phyloP scores from a whole-genome alignment of 1,140 invertebrate species.

The Heliconius hermathena region DNA sequence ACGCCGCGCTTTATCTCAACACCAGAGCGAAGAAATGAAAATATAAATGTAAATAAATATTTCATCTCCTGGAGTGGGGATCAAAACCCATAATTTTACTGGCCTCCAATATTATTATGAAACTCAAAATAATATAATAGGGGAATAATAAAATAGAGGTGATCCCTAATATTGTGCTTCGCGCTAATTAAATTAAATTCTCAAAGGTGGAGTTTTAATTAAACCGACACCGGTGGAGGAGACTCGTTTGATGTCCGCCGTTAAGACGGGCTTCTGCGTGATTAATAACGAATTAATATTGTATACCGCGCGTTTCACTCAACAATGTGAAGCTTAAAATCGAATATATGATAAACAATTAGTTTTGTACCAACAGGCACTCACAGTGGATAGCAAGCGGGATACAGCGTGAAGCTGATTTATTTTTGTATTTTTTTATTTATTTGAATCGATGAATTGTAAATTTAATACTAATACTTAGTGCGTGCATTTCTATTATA shows the following conservation, averaged over 20 bases:
- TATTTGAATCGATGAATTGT: too few species aligned
- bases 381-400: too few species aligned
- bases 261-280: slow-evolving; percentile 13
- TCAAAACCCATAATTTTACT: too few species aligned
- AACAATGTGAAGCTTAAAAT: neutral
- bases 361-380: neutral
- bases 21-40: too few species aligned
- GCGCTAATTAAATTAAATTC: slow-evolving; percentile 58
- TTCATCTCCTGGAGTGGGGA: too few species aligned
- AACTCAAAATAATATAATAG: slow-evolving; percentile 24
- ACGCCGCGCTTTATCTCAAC: too few species aligned
- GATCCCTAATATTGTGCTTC: slow-evolving; percentile 43
- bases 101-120: neutral
- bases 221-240: slow-evolving; percentile 42
- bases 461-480: too few species aligned
- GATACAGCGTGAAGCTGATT: too few species aligned
- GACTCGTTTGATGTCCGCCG: slow-evolving; percentile 34
- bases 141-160: slow-evolving; percentile 29
- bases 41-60: too few species aligned
- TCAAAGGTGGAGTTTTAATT: slow-evolving; percentile 57
- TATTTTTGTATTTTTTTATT: too few species aligned
- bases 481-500: too few species aligned
- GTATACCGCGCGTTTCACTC: neutral
- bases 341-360: neutral
- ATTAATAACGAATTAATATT: slow-evolving; percentile 24